These are phyloP conservation scores for Eupeodes corollae DNA, from an alignment of 1,140 invertebrate genomes.

Conservation along the genomic window DNA sequence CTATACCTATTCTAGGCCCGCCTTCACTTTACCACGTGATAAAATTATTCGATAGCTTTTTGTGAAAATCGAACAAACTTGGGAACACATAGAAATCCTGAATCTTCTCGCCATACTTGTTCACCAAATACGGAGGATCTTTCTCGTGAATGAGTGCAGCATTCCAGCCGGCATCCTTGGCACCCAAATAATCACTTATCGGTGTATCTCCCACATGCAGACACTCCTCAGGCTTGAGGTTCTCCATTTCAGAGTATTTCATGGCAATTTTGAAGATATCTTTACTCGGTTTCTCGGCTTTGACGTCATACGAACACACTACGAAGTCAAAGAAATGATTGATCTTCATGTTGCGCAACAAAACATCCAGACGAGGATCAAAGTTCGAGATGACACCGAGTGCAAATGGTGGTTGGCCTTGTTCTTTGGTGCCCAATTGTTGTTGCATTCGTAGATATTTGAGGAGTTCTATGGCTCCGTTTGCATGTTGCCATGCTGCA, in stretches of 20 bases:
- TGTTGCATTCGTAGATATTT: constrained; percentile 40
- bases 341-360: constrained; percentile 54
- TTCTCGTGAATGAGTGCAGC: constrained; percentile 48
- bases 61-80: constrained; percentile 35
- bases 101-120: constrained; percentile 28
- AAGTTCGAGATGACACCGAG: constrained; percentile 82
- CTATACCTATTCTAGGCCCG: not conserved
- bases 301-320: constrained; percentile 59
- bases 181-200: constrained; percentile 64
- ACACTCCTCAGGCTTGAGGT: constrained; percentile 47
- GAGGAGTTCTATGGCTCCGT: constrained; percentile 52
- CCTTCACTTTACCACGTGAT: constrained; percentile 20
- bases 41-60: constrained; percentile 22
- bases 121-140: constrained; percentile 17
- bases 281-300: constrained; percentile 61
- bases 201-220: constrained; percentile 73
- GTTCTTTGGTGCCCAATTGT: constrained; percentile 7
- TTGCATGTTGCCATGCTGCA: constrained; percentile 57
- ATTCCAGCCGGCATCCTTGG: constrained; percentile 61
- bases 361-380: constrained; percentile 61
- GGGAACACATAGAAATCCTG: constrained; percentile 25
- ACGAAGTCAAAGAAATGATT: constrained; percentile 66
- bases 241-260: constrained; percentile 29
- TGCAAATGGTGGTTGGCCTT: constrained; percentile 28
- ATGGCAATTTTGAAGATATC: constrained; percentile 65